A percentile compares a stretch with the other conserved stretches of the same genome.
Evolutionary conservation across 2,888 invertebrate species (phyloP).

Genomic region (Chironomus tentans): DNA sequence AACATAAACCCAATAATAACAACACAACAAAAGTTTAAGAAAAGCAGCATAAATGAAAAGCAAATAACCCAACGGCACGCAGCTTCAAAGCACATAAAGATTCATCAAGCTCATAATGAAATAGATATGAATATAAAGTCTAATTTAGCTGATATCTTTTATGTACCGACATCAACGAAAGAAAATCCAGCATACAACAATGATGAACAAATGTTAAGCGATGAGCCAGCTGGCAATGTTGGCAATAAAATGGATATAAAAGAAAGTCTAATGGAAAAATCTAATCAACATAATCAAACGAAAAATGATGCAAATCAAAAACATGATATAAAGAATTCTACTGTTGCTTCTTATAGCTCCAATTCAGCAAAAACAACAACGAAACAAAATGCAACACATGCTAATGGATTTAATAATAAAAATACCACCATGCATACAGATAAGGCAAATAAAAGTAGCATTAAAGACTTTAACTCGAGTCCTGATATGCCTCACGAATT

Average conservation of each 20-base stretch:
- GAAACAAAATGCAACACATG: neutral
- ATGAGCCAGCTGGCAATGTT: slow-evolving; percentile 18
- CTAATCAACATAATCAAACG: slow-evolving; percentile 7
- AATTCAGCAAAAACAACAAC: neutral
- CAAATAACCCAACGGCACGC: neutral
- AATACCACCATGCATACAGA: slow-evolving; percentile 1
- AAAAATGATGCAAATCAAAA: neutral
- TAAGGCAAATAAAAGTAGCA: neutral
- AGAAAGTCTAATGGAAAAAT: slow-evolving; percentile 14
- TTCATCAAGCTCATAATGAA: slow-evolving; percentile 18
- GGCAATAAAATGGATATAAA: slow-evolving; percentile 3
- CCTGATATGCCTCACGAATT: neutral
- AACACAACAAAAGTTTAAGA: neutral
- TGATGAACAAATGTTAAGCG: slow-evolving; percentile 15
- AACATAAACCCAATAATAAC: neutral
- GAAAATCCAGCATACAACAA: neutral
- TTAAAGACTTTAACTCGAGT: neutral
- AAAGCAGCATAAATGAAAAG: neutral
- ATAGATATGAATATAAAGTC: slow-evolving; percentile 16
- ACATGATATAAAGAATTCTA: neutral
- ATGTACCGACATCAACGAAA: slow-evolving; percentile 9
- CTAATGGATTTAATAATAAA: neutral
- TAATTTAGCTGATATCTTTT: slow-evolving; percentile 20
- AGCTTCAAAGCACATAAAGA: slow-evolving; percentile 19
- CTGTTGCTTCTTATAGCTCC: neutral